phyloP scores from a whole-genome alignment of 2,113 vertebrate genomes.

The Passer montanus region DNA sequence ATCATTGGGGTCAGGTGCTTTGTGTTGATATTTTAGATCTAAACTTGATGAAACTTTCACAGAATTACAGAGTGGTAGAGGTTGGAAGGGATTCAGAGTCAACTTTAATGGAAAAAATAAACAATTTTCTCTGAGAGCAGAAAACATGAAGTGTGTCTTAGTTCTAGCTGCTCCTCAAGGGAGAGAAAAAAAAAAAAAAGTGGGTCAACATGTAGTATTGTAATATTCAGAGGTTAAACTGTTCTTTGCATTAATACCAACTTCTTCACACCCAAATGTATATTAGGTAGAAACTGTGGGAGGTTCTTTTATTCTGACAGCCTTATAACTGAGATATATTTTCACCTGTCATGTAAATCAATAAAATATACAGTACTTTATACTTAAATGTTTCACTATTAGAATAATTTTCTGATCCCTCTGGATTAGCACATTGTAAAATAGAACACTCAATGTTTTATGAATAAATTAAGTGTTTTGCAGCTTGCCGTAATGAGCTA shows the following conservation, averaged over 20 bases:
- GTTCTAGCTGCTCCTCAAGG: neutral
- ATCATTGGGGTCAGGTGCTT: neutral
- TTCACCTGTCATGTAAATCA: constrained; percentile 69
- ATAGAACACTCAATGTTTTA: constrained; percentile 50
- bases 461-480: constrained; percentile 63
- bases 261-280: neutral
- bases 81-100: neutral
- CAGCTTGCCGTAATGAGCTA: constrained; percentile 53
- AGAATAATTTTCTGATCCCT: constrained; percentile 53
- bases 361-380: constrained; percentile 68
- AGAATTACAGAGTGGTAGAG: neutral
- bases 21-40: neutral
- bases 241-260: neutral
- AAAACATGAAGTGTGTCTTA: neutral
- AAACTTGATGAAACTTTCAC: neutral
- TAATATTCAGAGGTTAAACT: neutral
- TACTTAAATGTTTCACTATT: constrained; percentile 68
- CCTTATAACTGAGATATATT: constrained; percentile 59
- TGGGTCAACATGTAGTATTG: neutral
- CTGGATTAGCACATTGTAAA: constrained; percentile 60
- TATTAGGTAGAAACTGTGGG: constrained; percentile 51
- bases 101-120: neutral
- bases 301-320: constrained; percentile 56
- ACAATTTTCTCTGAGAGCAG: neutral
- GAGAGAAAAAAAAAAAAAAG: no score